These are phyloP conservation scores for Mormyrops attenuatus DNA, from an alignment of 2,797 vertebrate genomes.

Conservation along the genomic window DNA sequence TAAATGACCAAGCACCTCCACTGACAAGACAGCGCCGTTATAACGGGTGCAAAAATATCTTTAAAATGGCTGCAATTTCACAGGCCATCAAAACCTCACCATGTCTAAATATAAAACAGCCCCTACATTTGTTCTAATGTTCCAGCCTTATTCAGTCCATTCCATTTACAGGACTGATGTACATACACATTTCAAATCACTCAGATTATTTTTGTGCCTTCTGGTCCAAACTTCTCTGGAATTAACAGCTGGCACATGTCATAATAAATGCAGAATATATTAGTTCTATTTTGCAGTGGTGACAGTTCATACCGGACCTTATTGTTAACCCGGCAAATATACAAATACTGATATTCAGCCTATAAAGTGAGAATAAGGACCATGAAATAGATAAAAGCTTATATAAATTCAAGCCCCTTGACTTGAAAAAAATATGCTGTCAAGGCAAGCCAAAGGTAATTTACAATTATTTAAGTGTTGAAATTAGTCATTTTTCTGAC, in stretches of 20 bases:
- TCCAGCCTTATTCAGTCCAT: neutral
- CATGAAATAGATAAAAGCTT: neutral
- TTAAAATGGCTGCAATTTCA: slow-evolving; percentile 10
- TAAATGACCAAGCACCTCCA: neutral
- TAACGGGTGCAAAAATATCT: neutral
- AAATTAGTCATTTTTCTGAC: slow-evolving; percentile 29
- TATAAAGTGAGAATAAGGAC: neutral
- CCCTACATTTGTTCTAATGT: neutral
- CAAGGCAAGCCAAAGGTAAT: slow-evolving; percentile 26
- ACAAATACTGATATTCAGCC: neutral
- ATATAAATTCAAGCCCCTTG: slow-evolving; percentile 25
- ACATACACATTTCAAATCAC: neutral
- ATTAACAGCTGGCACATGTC: neutral
- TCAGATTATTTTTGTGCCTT: neutral
- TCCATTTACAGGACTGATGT: neutral
- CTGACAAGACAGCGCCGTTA: neutral
- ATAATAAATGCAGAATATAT: neutral
- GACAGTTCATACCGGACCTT: neutral
- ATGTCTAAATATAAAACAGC: neutral
- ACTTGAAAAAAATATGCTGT: slow-evolving; percentile 3
- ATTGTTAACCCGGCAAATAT: neutral
- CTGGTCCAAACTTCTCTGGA: neutral
- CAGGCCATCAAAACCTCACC: slow-evolving; percentile 8
- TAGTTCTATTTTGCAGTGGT: neutral
- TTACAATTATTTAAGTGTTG: slow-evolving; percentile 42